phyloP scores from a whole-genome alignment of 2,113 vertebrate species.

The Passer montanus region DNA sequence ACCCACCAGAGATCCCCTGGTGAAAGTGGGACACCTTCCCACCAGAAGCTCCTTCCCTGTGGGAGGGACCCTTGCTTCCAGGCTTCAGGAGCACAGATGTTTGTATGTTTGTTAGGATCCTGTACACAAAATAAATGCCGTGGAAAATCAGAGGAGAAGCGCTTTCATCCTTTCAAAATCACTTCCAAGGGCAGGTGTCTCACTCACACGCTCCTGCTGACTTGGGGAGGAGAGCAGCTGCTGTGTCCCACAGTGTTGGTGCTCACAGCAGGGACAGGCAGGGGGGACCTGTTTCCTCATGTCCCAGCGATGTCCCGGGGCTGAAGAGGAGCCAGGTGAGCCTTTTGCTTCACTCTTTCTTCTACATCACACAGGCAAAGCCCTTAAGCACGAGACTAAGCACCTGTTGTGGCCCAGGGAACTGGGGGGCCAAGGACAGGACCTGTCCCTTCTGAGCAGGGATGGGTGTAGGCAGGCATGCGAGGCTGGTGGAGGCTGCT shows the following conservation, averaged over 20 bases:
- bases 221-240: accelerated
- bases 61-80: neutral
- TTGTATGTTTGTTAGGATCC: neutral
- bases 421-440: neutral
- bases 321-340: neutral
- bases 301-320: neutral
- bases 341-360: neutral
- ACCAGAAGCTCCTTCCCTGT: neutral
- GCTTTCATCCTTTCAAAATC: slow-evolving; percentile 14
- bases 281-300: neutral
- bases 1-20: neutral
- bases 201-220: neutral
- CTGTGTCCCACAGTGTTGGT: neutral
- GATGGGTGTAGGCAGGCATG: neutral
- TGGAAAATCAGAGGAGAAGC: neutral
- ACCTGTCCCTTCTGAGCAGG: neutral
- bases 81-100: neutral
- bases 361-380: neutral
- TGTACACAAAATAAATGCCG: neutral
- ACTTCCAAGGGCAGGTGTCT: neutral
- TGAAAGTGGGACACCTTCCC: accelerated
- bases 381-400: neutral
- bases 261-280: accelerated
- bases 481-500: neutral
- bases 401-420: neutral